A percentile compares a stretch with the other conserved stretches of the same genome.
Evolutionary conservation across 2,888 invertebrate species (phyloP).

Genomic region (Palloptera scutellata): DNA sequence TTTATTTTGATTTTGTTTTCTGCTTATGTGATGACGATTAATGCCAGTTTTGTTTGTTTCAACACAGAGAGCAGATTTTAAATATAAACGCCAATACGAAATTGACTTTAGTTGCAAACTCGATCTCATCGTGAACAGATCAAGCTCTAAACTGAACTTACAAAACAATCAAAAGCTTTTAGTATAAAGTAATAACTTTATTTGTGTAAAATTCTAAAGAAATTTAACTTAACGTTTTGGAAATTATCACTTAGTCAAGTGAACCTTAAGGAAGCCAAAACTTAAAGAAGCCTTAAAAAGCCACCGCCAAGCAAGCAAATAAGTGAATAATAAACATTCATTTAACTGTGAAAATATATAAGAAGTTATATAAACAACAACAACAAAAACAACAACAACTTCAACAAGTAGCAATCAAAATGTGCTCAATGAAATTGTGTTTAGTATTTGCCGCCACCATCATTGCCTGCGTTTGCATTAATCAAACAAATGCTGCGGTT

Average conservation of each 20-base stretch:
- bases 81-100: conserved; percentile 49
- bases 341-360: conserved; percentile 13
- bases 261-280: conserved; percentile 20
- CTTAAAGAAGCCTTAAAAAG: conserved; percentile 13
- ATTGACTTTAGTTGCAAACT: conserved; percentile 50
- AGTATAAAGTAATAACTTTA: conserved; percentile 3
- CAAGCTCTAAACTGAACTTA: conserved; percentile 10
- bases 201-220: conserved; percentile 10
- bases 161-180: neutral
- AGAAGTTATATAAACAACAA: conserved; percentile 8
- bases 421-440: conserved; percentile 53
- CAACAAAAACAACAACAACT: conserved; percentile 4
- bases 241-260: neutral
- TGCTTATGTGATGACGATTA: too few relatives aligned
- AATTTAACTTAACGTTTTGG: neutral
- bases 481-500: conserved; percentile 52
- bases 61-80: conserved; percentile 40
- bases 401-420: conserved; percentile 38
- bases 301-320: neutral
- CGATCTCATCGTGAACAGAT: conserved; percentile 39
- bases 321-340: conserved; percentile 14
- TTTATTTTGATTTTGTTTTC: too few relatives aligned
- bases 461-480: conserved; percentile 42
- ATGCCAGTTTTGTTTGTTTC: neutral
- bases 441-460: conserved; percentile 44